Evolutionary conservation across 2,797 vertebrate genomes (phyloP), one percentile per base, ranked within the genome.

Genomic region (Hemibagrus guttatus): DNA sequence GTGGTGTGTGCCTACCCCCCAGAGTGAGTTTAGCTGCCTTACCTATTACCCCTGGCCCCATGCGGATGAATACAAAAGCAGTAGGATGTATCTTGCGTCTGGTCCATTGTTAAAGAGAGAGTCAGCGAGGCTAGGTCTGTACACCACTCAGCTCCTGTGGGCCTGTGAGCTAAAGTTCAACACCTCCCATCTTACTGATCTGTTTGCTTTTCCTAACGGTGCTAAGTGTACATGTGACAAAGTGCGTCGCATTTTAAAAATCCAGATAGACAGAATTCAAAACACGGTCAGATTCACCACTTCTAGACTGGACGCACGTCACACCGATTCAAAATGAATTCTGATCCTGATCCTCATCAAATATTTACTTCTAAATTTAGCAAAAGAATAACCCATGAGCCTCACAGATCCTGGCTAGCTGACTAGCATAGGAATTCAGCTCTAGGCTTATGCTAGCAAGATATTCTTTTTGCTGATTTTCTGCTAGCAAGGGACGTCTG

Each of bases 31-130:
- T 90, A 93, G 91, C 93, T 93, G 92, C 93, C 93, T 93, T 92
- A 93, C 93, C 93, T 93, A 93, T 94, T 93, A 93, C 93, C 92
- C 92, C 89, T 64, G 93, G 92, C 94, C 94, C 93, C 94, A 94
- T 95, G 94, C 87, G 93, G 94, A 87, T 89, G 81, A 82, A 13
- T 80, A 95, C 94, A 96, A 95, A 93, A 93, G 94, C 93, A 87
- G 84, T 88, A 71, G 90, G 92, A 92, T 84, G 54, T 91, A 94
- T 93, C 93, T 90, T 92, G 88, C 90, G 94, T 96, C 95, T 95
- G 93, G 92, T 91, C 93, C 86, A 94, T 95, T 96, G 95, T 95
- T 93, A 91, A 64, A 26, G 88, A 76, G 91, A 93, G 93, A 94
- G 95, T 92, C 94, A 94, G 9, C 0, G 88, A 91, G 94, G 91